phyloP scores from a whole-genome alignment of 2,113 vertebrate genomes.

The Zosterops hypoxanthus region DNA sequence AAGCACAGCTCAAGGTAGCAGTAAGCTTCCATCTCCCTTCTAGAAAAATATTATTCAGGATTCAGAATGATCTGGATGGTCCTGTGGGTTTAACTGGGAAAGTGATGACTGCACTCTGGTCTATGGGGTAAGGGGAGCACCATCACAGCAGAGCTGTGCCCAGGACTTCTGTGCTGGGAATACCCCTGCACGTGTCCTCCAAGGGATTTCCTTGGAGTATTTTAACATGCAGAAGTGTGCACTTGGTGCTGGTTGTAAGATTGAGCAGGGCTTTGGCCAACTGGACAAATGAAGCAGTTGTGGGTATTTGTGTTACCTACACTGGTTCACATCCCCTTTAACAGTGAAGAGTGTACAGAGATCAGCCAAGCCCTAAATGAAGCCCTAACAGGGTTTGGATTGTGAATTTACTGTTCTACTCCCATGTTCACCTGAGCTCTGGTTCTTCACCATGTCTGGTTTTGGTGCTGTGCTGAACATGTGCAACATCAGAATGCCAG shows the following conservation, averaged over 20 bases:
- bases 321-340: neutral
- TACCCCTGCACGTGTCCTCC: neutral
- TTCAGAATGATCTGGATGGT: neutral
- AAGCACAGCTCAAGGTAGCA: neutral
- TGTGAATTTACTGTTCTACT: neutral
- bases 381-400: neutral
- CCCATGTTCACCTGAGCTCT: neutral
- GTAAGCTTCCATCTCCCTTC: neutral
- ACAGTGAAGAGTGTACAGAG: neutral
- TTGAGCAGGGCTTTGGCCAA: neutral
- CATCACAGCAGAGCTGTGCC: neutral
- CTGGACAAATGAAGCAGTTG: neutral
- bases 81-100: neutral
- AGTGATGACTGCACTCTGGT: neutral
- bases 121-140: rapidly evolving
- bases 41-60: neutral
- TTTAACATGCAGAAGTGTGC: neutral
- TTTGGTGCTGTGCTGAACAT: neutral
- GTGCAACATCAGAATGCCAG: neutral
- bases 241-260: neutral
- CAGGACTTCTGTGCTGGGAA: neutral
- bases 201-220: neutral
- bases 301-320: neutral
- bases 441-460: rapidly evolving
- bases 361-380: neutral